Conservation (phyloP, 1,140 invertebrate species). For the Neuroterus valhalla region DNA sequence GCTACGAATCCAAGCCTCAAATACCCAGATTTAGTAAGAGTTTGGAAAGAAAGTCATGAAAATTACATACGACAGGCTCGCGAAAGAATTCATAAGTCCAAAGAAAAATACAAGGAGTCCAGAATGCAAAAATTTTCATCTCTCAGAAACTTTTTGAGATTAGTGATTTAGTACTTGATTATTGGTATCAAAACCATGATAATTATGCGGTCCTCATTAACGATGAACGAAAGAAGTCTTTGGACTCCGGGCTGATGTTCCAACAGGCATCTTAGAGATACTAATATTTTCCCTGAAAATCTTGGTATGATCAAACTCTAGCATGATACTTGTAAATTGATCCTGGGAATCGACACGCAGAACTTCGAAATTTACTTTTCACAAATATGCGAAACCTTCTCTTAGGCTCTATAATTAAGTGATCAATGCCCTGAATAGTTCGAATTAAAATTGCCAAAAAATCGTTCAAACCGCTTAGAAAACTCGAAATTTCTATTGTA, state of each 20-base stretch:
- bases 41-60: not conserved
- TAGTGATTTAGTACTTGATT: not conserved
- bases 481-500: not conserved
- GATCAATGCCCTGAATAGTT: not conserved
- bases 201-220: no score
- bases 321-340: not conserved
- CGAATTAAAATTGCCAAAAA: not conserved
- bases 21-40: not conserved
- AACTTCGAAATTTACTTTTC: not conserved
- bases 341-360: not conserved
- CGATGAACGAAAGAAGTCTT: not conserved
- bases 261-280: not conserved
- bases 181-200: not conserved
- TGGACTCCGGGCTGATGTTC: not conserved
- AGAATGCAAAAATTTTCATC: not conserved
- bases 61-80: not conserved
- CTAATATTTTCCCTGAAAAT: not conserved
- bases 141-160: not conserved
- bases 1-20: not conserved
- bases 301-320: not conserved
- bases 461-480: not conserved
- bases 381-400: not conserved
- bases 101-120: not conserved
- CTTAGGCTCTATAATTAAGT: not conserved
- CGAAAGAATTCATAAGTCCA: not conserved